Base-by-base conservation (phyloP, 2,113 vertebrate species). In the Istiophorus platypterus region DNA sequence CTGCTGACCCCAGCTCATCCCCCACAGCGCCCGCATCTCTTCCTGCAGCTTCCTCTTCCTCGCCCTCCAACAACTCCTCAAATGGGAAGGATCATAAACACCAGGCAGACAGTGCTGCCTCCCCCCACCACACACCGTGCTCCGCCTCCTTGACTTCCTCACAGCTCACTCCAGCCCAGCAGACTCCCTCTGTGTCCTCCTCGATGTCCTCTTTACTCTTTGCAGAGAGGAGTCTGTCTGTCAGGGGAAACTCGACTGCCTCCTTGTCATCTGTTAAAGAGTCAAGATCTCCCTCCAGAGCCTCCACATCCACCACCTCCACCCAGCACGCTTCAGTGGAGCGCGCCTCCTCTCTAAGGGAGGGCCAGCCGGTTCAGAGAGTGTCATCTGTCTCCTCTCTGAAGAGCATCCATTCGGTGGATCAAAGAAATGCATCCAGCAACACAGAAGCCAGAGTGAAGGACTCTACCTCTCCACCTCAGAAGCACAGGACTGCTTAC, bases 141-240 rank as follows among this genome's bases (percentile, higher is more conserved):
- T 58, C 79, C 54, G 65, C 79, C 42, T 90, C 91, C 67, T 69
- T 85, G 78, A 90, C 79, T 26, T 82, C 93, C 75, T 89, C 94
- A 68, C 88, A 90, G 77, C 72, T 87, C 2, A 72, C 81, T 26
- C 89, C 96, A 65, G 67, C 96, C 79, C 97, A 97, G 85, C 95
- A 95, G 87, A 94, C 95, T 4, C 96, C 96, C 94, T 97, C 97
- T 7, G 94, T 96, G 29, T 97, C 96, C 83, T 97, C 97, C 11
- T 98, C 97, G 78, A 96, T 95, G 22, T 97, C 96, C 81, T 98
- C 97, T 76, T 95, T 97, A 85, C 95, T 96, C 88, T 96, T 97
- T 76, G 91, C 96, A 51, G 97, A 96, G 91, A 97, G 45, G 96
- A 97, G 56, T 95, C 94, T 14, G 94, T 81, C 91, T 5, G 72